Conservation (phyloP, 2,113 vertebrate genomes). For the Pandion haliaetus region DNA sequence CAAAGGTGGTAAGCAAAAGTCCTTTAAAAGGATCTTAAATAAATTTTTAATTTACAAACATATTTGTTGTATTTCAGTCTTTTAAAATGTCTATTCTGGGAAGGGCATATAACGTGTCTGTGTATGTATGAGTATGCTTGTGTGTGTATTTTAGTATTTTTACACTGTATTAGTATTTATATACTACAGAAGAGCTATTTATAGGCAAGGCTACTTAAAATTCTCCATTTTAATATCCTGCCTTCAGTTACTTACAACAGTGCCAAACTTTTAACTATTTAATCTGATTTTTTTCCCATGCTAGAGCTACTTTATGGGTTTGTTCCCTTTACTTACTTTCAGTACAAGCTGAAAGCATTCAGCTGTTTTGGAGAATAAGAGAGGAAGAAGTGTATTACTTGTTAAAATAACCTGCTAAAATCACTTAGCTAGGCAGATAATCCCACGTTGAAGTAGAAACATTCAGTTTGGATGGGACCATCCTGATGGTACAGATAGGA, state of each 20-base stretch:
- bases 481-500: not conserved
- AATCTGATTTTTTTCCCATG: not conserved
- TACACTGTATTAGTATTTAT: not conserved
- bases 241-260: not conserved
- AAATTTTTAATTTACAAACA: not conserved
- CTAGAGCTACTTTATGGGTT: not conserved
- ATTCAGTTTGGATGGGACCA: not conserved
- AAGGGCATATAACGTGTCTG: rapidly evolving
- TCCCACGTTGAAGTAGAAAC: not conserved
- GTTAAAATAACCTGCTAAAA: not conserved
- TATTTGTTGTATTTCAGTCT: not conserved
- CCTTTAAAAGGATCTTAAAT: not conserved
- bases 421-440: not conserved
- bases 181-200: not conserved
- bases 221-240: not conserved
- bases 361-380: not conserved
- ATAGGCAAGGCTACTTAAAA: not conserved
- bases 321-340: not conserved
- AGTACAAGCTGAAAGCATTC: not conserved
- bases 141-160: not conserved
- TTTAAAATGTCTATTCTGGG: not conserved
- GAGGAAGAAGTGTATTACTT: not conserved
- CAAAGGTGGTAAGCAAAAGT: not conserved
- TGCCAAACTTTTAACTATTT: not conserved
- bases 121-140: not conserved